Conservation (phyloP, 2,888 invertebrate genomes). For the Thelaira solivaga region DNA sequence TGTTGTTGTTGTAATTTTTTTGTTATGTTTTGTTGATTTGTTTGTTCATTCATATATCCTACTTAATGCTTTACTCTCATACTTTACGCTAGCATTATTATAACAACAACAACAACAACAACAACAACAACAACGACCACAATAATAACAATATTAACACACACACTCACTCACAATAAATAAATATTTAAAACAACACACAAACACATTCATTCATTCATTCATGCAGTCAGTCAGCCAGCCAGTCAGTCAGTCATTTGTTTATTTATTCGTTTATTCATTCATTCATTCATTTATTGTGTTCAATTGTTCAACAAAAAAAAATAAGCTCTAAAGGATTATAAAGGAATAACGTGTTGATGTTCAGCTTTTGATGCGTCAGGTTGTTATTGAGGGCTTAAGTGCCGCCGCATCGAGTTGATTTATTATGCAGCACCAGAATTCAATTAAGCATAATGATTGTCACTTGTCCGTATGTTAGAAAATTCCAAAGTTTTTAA, state of each 20-base stretch:
- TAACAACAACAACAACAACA: constrained; percentile 28
- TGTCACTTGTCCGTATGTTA: constrained; percentile 76
- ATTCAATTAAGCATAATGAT: constrained; percentile 76
- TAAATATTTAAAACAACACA: constrained; percentile 4
- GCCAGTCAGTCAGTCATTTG: too few relatives aligned
- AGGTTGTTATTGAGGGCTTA: constrained; percentile 69
- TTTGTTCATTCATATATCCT: constrained; percentile 57
- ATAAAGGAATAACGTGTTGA: constrained; percentile 62
- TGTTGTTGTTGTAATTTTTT: constrained; percentile 11
- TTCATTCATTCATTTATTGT: constrained; percentile 34
- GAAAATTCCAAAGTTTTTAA: constrained; percentile 60
- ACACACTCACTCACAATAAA: constrained; percentile 13
- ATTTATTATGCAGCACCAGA: constrained; percentile 74
- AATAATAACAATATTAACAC: constrained; percentile 4
- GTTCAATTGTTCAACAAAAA: constrained; percentile 44
- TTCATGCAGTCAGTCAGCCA: too few relatives aligned
- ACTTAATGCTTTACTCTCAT: constrained; percentile 13
- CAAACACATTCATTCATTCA: constrained; percentile 15
- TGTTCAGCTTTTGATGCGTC: constrained; percentile 65
- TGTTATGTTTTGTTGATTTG: constrained; percentile 55
- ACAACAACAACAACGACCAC: constrained; percentile 11
- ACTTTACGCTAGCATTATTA: constrained; percentile 9
- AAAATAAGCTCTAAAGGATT: constrained; percentile 61
- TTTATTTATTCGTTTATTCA: too few relatives aligned
- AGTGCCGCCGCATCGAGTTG: constrained; percentile 74